A percentile compares a stretch with the other conserved stretches of the same genome.
Conservation (phyloP, 2,113 vertebrate species). For the Ictidomys tridecemlineatus region DNA sequence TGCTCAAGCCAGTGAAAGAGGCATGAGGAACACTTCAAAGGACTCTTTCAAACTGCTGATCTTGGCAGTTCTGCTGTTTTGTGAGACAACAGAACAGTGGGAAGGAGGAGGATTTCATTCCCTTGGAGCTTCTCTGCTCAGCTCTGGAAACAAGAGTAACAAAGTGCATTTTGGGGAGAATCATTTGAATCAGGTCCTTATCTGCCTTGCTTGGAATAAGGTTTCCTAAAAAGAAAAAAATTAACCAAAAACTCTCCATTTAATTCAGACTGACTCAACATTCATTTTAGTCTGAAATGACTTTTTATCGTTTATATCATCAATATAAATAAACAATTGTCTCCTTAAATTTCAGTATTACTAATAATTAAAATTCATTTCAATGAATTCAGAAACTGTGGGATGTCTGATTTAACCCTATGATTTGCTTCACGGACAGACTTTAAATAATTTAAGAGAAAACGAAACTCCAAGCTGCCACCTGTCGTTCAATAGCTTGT, state of each 20-base stretch:
- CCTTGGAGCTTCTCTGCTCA: slow-evolving; percentile 49
- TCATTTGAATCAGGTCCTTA: slow-evolving; percentile 19
- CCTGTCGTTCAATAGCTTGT: not conserved
- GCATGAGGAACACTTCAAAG: slow-evolving; percentile 69
- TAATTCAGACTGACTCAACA: not conserved
- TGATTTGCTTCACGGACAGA: not conserved
- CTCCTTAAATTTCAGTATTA: not conserved
- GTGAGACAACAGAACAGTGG: slow-evolving; percentile 78
- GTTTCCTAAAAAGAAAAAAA: slow-evolving; percentile 56
- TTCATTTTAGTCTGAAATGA: not conserved
- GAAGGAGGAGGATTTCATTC: slow-evolving; percentile 66
- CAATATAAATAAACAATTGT: not conserved
- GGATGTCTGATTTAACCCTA: not conserved
- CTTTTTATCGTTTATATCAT: not conserved
- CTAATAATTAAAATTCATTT: not conserved
- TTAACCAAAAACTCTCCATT: not conserved
- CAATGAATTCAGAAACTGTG: not conserved
- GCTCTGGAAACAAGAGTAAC: slow-evolving; percentile 49
- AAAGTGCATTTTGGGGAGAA: not conserved
- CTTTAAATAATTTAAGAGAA: not conserved
- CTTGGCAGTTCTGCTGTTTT: slow-evolving; percentile 78
- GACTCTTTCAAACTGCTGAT: slow-evolving; percentile 60
- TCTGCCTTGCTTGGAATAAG: slow-evolving; percentile 33
- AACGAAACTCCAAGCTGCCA: not conserved
- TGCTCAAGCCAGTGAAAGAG: slow-evolving; percentile 47